Base-by-base conservation (phyloP, 1,140 invertebrate genomes). In the Eulimnadia texana region DNA sequence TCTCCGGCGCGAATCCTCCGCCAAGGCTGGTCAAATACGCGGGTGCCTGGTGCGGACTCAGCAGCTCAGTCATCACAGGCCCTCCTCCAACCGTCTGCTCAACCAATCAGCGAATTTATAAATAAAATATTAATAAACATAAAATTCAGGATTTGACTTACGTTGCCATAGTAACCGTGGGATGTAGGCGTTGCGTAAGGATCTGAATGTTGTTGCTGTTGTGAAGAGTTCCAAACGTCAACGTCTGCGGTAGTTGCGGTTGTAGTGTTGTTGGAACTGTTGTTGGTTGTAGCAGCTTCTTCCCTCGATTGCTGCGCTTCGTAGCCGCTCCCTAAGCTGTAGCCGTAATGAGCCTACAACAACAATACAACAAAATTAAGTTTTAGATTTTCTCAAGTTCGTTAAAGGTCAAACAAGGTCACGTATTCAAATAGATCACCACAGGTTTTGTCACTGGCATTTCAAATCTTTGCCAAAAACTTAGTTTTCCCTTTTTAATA, bases 31-130 rank as follows among this genome's bases (percentile, higher is more conserved):
- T 56, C 29, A 49, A 24, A 28, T 49, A 63, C n/a, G 60, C 20
- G 3, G 60, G 51, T 42, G 53, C n/a, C 27, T 61, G 53, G 23
- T 50, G 23, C 16, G 60, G 25, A 13, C 19, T 60, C 50, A 60
- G 51, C 27, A 61, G 53, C 42, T 61, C 60, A 33, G 60, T 61
- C 60, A 61, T 61, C 25, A 52, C 53, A 50, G 49, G 60, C 60
- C 51, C 60, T 52, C 51, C 60, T 33, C 60, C 60, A 9, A 47
- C 50, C 28, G 51, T 52, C 60, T 61, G 29, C 49, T 23, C 25
- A 58, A 27, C 28, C 24, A 58, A 58, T 20, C 29, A 57, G 20
- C 24, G 28, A 51, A 19, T 10, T 22, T 50, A 28, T 60, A 50
- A 22, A 47, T 60, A 47, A 19, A 28, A 10, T 58, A 33, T 3